These are phyloP conservation scores for Drosophila sp. DNA, from an alignment of 1,140 invertebrate species.

Conservation along the genomic window DNA sequence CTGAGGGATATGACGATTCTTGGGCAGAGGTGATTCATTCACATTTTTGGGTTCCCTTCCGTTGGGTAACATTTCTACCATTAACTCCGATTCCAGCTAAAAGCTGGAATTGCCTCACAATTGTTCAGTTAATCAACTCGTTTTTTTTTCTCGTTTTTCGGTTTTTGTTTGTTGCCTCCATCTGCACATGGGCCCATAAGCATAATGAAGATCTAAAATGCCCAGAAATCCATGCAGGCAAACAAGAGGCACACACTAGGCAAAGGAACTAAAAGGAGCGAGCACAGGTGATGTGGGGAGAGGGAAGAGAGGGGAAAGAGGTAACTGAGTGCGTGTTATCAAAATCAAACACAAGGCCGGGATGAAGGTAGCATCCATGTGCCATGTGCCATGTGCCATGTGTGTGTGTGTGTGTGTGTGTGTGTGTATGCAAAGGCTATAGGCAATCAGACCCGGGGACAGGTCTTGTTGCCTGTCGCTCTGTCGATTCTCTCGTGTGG, in stretches of 20 bases:
- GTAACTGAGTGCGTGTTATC: slow-evolving; percentile 39
- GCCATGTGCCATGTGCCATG: background rate
- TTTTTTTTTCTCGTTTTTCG: background rate
- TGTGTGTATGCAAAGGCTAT: slow-evolving; percentile 10
- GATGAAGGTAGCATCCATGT: slow-evolving; percentile 14
- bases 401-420: background rate
- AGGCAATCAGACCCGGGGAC: slow-evolving; percentile 49
- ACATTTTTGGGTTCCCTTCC: background rate
- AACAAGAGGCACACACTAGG: background rate
- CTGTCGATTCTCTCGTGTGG: slow-evolving; percentile 63
- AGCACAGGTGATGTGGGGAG: background rate
- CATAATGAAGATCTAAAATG: slow-evolving; percentile 13
- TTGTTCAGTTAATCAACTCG: slow-evolving; percentile 1
- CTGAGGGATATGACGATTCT: background rate
- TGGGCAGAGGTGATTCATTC: background rate
- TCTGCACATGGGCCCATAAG: background rate
- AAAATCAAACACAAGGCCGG: slow-evolving; percentile 44
- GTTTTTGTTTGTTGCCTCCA: background rate
- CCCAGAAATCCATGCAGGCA: slow-evolving; percentile 7
- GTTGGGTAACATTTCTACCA: background rate
- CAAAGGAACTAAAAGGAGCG: background rate
- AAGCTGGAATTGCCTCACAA: slow-evolving; percentile 1
- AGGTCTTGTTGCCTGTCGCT: slow-evolving; percentile 55
- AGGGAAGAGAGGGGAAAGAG: slow-evolving; percentile 24
- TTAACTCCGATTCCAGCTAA: background rate